Conservation (phyloP, 2,888 invertebrate genomes). For the Cheilosia vernalis region DNA sequence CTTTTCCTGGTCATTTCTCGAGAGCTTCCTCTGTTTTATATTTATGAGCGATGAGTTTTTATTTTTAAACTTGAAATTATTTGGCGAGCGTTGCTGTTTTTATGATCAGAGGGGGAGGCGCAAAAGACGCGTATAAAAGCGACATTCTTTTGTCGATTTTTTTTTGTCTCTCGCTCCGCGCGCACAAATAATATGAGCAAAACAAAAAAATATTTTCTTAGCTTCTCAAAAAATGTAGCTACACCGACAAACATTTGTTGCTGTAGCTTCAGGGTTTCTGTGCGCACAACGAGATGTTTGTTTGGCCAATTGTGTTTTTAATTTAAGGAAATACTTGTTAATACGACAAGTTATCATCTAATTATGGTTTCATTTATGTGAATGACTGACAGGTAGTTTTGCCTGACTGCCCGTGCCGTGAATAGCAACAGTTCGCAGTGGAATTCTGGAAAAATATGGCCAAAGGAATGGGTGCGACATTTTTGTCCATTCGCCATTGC, state of each 20-base stretch:
- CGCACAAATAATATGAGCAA: slow-evolving; percentile 27
- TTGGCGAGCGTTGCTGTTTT: slow-evolving; percentile 64
- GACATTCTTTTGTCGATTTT: slow-evolving; percentile 31
- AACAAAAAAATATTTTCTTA: background rate
- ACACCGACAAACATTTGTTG: slow-evolving; percentile 52
- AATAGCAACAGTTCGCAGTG: slow-evolving; percentile 15
- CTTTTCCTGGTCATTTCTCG: slow-evolving; percentile 42
- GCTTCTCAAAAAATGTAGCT: background rate
- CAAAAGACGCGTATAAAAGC: slow-evolving; percentile 43
- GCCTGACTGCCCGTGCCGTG: background rate
- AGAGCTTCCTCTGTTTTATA: slow-evolving; percentile 57
- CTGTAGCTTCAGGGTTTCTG: slow-evolving; percentile 17
- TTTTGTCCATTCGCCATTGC: background rate
- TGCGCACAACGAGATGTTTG: slow-evolving; percentile 13
- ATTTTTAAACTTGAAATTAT: slow-evolving; percentile 74
- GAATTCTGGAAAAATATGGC: slow-evolving; percentile 5
- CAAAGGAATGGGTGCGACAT: slow-evolving; percentile 1
- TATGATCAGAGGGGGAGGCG: slow-evolving; percentile 22
- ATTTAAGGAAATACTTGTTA: slow-evolving; percentile 58
- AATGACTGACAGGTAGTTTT: background rate
- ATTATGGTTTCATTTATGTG: slow-evolving; percentile 23
- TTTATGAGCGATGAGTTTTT: slow-evolving; percentile 65
- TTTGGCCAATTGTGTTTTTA: slow-evolving; percentile 28
- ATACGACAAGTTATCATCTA: slow-evolving; percentile 31
- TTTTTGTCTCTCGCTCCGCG: slow-evolving; percentile 23